phyloP scores from a whole-genome alignment of 1,140 invertebrate species.

The Drosophila arawakana region DNA sequence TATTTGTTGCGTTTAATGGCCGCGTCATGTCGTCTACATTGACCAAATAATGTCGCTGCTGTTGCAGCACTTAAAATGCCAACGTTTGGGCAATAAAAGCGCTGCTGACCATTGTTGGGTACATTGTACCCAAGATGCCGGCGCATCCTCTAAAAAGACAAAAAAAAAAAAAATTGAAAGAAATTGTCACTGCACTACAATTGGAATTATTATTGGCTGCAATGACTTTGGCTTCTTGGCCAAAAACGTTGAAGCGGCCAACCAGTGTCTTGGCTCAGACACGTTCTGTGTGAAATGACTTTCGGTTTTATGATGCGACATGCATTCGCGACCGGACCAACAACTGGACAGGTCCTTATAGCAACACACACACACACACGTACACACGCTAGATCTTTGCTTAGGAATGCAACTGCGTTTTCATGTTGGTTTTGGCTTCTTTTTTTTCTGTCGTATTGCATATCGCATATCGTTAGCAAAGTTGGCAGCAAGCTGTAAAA shows the following conservation, averaged over 20 bases:
- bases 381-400: not conserved
- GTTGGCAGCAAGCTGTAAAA: conserved; percentile 79
- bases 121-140: conserved; percentile 74
- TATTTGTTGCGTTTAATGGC: conserved; percentile 83
- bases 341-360: conserved; percentile 12
- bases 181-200: conserved; percentile 82
- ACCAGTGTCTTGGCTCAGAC: conserved; percentile 41
- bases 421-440: conserved; percentile 17
- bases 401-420: conserved; percentile 12
- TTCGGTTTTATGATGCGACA: conserved; percentile 83
- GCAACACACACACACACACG: not conserved
- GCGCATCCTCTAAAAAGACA: conserved; percentile 45
- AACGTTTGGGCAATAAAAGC: conserved; percentile 73
- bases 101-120: conserved; percentile 80
- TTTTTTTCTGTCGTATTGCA: conserved; percentile 36
- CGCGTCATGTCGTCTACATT: conserved; percentile 83
- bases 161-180: conserved; percentile 33
- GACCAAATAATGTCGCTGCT: conserved; percentile 75
- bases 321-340: conserved; percentile 66
- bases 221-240: conserved; percentile 82
- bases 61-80: conserved; percentile 75
- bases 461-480: conserved; percentile 82
- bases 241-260: conserved; percentile 36
- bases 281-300: conserved; percentile 81
- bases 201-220: conserved; percentile 83